A percentile compares a stretch with the other conserved stretches of the same genome.
Evolutionary conservation across 2,113 vertebrate genomes (phyloP).

Genomic region (Nematolebias whitei): DNA sequence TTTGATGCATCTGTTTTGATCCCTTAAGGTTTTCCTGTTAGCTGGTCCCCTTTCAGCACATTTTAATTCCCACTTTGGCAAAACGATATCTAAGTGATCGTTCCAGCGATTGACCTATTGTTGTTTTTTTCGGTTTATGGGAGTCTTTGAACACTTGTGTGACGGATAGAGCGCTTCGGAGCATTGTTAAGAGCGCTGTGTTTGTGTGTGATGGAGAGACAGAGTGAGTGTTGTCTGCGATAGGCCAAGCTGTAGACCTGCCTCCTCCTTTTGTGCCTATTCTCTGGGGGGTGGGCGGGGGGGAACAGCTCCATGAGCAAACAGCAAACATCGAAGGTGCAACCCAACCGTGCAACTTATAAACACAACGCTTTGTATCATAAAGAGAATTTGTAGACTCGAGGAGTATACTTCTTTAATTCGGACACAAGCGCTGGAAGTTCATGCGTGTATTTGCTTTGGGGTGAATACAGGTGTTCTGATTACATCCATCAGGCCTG

Average conservation of each 20-base stretch:
- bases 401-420: not conserved
- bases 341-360: slow-evolving; percentile 68
- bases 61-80: slow-evolving; percentile 24
- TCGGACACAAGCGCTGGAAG: slow-evolving; percentile 3
- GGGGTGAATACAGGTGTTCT: slow-evolving; percentile 64
- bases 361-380: slow-evolving; percentile 12
- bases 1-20: slow-evolving; percentile 54
- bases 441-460: slow-evolving; percentile 27
- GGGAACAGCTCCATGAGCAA: slow-evolving; percentile 74
- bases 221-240: slow-evolving; percentile 78
- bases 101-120: slow-evolving; percentile 21
- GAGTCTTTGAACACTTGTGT: slow-evolving; percentile 40
- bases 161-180: slow-evolving; percentile 55
- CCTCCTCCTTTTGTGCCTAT: slow-evolving; percentile 76
- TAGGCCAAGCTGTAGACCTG: slow-evolving; percentile 69
- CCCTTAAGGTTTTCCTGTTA: slow-evolving; percentile 41
- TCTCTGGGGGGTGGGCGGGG: slow-evolving; percentile 62
- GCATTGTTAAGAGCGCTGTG: slow-evolving; percentile 54
- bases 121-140: slow-evolving; percentile 44
- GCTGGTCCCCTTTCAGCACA: slow-evolving; percentile 38
- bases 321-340: slow-evolving; percentile 75
- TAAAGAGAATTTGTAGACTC: not conserved
- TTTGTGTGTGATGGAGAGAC: slow-evolving; percentile 65
- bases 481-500: slow-evolving; percentile 49
- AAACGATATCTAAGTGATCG: slow-evolving; percentile 50